Evolutionary conservation across 2,113 vertebrate species (phyloP).

Genomic region (Phrynocephalus versicolor): DNA sequence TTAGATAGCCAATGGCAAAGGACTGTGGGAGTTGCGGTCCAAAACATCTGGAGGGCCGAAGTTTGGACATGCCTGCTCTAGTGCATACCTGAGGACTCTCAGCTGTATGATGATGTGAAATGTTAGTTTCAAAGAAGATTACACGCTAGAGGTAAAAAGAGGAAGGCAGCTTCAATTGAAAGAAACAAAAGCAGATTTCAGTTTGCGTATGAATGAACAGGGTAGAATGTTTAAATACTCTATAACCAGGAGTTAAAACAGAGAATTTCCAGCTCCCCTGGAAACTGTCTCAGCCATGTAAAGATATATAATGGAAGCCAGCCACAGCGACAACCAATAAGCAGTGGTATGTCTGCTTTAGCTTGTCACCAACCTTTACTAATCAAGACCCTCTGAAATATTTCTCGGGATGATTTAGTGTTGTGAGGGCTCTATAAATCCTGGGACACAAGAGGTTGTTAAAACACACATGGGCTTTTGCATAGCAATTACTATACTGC

Average conservation of each 20-base stretch:
- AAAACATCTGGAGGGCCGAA: too few relatives aligned
- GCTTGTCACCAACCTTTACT: constrained; percentile 22
- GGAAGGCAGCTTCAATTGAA: background rate
- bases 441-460: constrained; percentile 3
- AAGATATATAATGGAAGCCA: constrained; percentile 19
- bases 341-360: constrained; percentile 1
- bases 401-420: constrained; percentile 14
- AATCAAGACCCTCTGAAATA: constrained; percentile 33
- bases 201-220: background rate
- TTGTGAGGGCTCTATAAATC: constrained; percentile 18
- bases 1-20: too few relatives aligned
- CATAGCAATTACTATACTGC: constrained; percentile 9
- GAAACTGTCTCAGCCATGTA: background rate
- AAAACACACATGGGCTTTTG: constrained; percentile 14
- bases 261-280: background rate
- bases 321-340: constrained; percentile 18
- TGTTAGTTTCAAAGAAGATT: too few relatives aligned
- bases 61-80: too few relatives aligned
- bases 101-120: background rate
- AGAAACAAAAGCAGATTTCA: background rate
- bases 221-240: background rate
- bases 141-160: background rate
- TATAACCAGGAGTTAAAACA: background rate
- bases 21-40: too few relatives aligned
- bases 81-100: background rate